Conservation (phyloP, 2,888 invertebrate species). For the Andrena camellia region DNA sequence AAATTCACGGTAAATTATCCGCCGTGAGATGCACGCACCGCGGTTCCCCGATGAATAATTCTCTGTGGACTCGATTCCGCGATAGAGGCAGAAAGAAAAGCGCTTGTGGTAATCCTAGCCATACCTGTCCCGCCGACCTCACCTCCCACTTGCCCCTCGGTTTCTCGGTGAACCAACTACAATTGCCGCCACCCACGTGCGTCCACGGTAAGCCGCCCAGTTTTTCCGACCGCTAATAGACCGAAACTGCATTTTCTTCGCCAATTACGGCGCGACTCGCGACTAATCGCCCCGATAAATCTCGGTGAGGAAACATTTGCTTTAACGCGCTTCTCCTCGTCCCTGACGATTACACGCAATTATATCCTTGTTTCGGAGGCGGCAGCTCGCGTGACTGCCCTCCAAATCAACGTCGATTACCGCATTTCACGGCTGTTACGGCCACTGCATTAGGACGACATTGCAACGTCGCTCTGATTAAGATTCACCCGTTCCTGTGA, state of each 20-base stretch:
- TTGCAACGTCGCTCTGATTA: constrained; percentile 5
- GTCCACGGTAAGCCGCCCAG: constrained; percentile 18
- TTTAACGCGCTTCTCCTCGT: constrained; percentile 3
- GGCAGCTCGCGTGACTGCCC: background rate
- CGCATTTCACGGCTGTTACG: constrained; percentile 22
- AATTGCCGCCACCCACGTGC: constrained; percentile 57
- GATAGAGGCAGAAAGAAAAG: background rate
- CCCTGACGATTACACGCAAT: constrained; percentile 12
- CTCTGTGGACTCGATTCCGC: constrained; percentile 14
- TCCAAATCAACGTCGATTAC: constrained; percentile 38
- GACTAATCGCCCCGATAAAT: constrained; percentile 49
- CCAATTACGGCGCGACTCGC: constrained; percentile 47
- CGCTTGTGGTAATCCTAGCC: background rate
- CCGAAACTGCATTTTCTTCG: constrained; percentile 44
- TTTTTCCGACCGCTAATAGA: constrained; percentile 30
- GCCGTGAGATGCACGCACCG: background rate
- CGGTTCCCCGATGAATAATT: background rate
- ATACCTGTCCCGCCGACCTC: constrained; percentile 1
- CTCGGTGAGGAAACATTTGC: constrained; percentile 35
- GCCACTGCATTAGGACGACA: constrained; percentile 9
- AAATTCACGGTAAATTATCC: background rate
- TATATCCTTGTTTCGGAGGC: constrained; percentile 6
- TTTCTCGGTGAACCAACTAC: background rate
- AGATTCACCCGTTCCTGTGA: background rate
- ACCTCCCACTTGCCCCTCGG: constrained; percentile 29